Evolutionary conservation across 2,888 invertebrate species (phyloP).

Genomic region (Lottia gigantea): DNA sequence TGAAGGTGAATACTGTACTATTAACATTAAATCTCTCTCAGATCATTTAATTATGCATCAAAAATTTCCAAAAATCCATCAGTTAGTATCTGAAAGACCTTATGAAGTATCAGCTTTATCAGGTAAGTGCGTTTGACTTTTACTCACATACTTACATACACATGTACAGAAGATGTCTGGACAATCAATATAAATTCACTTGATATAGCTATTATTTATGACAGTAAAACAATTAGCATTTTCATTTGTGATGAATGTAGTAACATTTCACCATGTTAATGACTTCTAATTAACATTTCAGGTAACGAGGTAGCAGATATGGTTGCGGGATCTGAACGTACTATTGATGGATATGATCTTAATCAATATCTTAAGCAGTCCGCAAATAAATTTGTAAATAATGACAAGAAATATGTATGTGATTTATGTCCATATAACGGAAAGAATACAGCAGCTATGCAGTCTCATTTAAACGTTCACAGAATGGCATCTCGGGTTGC

Average conservation of each 20-base stretch:
- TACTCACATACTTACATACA: no score
- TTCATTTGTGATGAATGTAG: no score
- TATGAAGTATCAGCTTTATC: conserved; percentile 4
- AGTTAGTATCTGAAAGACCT: not conserved
- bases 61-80: not conserved
- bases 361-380: not conserved
- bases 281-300: not conserved
- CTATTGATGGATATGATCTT: not conserved
- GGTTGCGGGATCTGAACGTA: not conserved
- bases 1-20: conserved; percentile 2
- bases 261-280: no score
- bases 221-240: no score
- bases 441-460: not conserved
- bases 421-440: not conserved
- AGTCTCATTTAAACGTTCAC: not conserved
- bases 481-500: not conserved
- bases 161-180: no score
- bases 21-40: not conserved
- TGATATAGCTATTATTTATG: no score
- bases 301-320: not conserved
- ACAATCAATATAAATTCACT: no score
- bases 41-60: not conserved
- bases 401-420: not conserved
- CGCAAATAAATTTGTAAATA: not conserved
- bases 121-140: not conserved